phyloP scores from a whole-genome alignment of 2,113 vertebrate species.

The Mugil cephalus region DNA sequence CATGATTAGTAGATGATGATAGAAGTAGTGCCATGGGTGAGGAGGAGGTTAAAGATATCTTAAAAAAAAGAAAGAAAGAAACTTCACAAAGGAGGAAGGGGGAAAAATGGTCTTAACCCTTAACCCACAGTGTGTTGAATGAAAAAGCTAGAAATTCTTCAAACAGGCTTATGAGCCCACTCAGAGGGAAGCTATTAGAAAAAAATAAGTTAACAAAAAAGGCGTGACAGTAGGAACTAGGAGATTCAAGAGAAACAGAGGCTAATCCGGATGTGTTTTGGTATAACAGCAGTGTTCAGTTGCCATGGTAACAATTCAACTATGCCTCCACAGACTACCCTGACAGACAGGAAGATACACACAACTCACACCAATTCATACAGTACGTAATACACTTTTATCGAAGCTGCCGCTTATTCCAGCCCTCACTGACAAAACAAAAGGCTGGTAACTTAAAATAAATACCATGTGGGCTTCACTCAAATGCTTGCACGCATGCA shows the following conservation, averaged over 20 bases:
- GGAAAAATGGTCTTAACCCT: slow-evolving; percentile 1
- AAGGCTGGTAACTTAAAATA: slow-evolving; percentile 45
- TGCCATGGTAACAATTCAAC: slow-evolving; percentile 87
- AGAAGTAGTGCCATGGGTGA: slow-evolving; percentile 37
- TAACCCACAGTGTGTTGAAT: slow-evolving; percentile 4
- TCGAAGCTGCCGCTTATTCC: slow-evolving; percentile 28
- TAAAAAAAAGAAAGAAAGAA: not conserved
- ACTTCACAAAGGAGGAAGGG: not conserved
- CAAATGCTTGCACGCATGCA: not conserved
- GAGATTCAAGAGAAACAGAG: slow-evolving; percentile 47
- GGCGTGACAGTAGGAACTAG: slow-evolving; percentile 63
- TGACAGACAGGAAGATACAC: slow-evolving; percentile 74
- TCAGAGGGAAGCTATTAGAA: slow-evolving; percentile 34
- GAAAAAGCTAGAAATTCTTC: slow-evolving; percentile 23
- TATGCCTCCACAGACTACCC: slow-evolving; percentile 73
- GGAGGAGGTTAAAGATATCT: slow-evolving; percentile 34
- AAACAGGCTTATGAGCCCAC: slow-evolving; percentile 30
- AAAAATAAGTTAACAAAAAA: slow-evolving; percentile 45
- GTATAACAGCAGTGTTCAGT: slow-evolving; percentile 78
- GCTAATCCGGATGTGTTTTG: slow-evolving; percentile 61
- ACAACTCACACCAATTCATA: slow-evolving; percentile 35
- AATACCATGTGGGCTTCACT: slow-evolving; percentile 25
- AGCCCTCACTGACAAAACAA: slow-evolving; percentile 41
- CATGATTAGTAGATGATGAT: slow-evolving; percentile 61
- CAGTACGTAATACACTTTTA: slow-evolving; percentile 60